Base-by-base conservation (phyloP, 1,140 invertebrate genomes). In the Homarus americanus region DNA sequence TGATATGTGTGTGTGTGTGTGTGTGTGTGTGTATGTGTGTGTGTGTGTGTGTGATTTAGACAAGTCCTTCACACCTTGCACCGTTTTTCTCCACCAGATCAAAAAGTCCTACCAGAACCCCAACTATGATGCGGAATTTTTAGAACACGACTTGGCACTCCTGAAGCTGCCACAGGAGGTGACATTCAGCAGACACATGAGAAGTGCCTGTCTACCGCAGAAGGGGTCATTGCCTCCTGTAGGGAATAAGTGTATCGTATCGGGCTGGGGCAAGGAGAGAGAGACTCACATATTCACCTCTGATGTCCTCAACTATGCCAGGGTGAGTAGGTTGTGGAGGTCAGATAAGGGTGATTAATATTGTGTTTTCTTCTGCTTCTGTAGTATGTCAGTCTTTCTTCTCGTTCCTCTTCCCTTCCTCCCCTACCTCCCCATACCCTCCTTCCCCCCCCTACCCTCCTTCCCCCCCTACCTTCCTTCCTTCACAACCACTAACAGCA, bases 61-160 rank as follows among this genome's bases (percentile, higher is more conserved):
- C 28, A 32, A 24, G 5, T 32, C 1, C 79, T 38, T 7, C 41
- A 38, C 15, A 38, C 24, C 41, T 53, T 5, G 3, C n/a, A 1
- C 3, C 2, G 32, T 24, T 34, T 32, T 36, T n/a, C 38, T 83
- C 32, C 40, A 20, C n/a, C 72, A 92, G 92, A 89, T 92, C 0
- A 44, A 82, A 0, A 28, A 76, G 7, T n/a, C 53, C 1, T 91
- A 96, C 92, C 95, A 96, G 36, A 98, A 99, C 95, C 97, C 97
- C 0, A 95, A 96, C 28, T 99, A 98, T 94, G 97, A 98, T 93
- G 96, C 96, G 34, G 96, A 97, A 86, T 98, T 97, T 0, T 97
- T 99, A 44, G 97, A 98, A 93, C 98, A 98, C 93, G 98, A 99
- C 94, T 96, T 99, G 38, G 98, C 98, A 3, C 94, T 99, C 75